Base-by-base conservation (phyloP, 1,140 invertebrate genomes). In the Pomacea maculata region DNA sequence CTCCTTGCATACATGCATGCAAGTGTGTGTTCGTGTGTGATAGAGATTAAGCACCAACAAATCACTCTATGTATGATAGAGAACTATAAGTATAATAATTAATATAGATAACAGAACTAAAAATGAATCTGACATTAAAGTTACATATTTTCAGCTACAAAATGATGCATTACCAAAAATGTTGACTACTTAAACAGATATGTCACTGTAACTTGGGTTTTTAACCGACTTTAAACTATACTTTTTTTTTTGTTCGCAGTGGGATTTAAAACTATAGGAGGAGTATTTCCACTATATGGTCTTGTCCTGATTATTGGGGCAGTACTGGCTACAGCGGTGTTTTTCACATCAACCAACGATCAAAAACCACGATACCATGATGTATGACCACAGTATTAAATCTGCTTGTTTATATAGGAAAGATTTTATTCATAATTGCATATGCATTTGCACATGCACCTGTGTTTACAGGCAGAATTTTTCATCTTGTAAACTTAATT, bases 321-420 rank as follows among this genome's bases (percentile, higher is more conserved):
- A 12, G 21, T 86, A 17, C 79, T 92, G 7, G 86, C 89, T 54
- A 64, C 87, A 21, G 10, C 89, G 12, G 89, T 92, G 8, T 91
- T 88, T 68, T 91, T 85, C 57, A 91, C 92, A 1, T 91, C 92
- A 0, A 84, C 78, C 29, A 80, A 87, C 75, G 84, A 89, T 64
- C 64, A 84, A 57, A 88, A 88, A 45, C 92, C 92, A 11, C 80
- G 75, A 29, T 93, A 92, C 85, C 90, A 92, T 80, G 74, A 83
- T 25, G 87, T 91, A 83, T 86, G 88, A 88, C 15, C 15, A 63
- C 15, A n/a, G 9, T 34, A 25, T 29, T 6, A 64, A 65, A 76
- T 25, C 6, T 15, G 57, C 64, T 64, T 76, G 10, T 4, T 64
- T 29, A 12, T 8, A 29, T 65, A 57, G 14, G 55, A 54, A 25